Evolutionary conservation across 2,888 invertebrate species (phyloP), one percentile per base, ranked within the genome.

Genomic region (Sisyra nigra): DNA sequence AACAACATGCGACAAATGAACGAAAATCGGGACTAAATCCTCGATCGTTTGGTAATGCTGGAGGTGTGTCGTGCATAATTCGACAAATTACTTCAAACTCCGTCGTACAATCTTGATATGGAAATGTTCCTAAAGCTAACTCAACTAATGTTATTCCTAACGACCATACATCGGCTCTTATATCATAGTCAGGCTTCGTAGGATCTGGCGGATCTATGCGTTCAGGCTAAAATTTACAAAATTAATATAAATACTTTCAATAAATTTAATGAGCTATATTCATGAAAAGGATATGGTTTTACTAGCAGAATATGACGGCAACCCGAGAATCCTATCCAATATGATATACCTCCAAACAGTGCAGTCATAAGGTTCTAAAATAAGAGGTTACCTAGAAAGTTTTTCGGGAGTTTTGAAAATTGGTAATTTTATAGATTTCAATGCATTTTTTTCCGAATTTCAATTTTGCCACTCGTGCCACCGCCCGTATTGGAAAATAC

Each of bases 111-210:
- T 92, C 87, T 60, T 77, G 74, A 63, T 91, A 91, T 0, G 97
- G 97, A 61, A 94, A 96, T 51, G 83, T 80, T 42, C 94, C 97
- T 10, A 93, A 93, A 37, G 97, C 98, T 55, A 98, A 70, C 70
- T 98, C 98, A 41, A 98, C 89, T 45, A 92, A 70, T 44, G 91
- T 91, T 55, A 92, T 94, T 52, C 98, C 98, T 51, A 98, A 71
- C 51, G 94, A 94, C 98, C 98, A 98, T 41, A 99, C 97, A 67
- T 99, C 98, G 14, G 98, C 97, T 53, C 98, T 76, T 58, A 98
- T 93, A 67, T 98, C 98, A 64, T 98, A 98, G 66, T 93, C 91
- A 42, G 92, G 93, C 59, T 86, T 80, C 47, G 79, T 77, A 17
- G 93, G 93, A 62, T 89, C 85, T 17, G 88, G 86, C 36, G 87